Evolutionary conservation across 2,113 vertebrate species (phyloP), one percentile per base, ranked within the genome.

Genomic region (Suricata suricatta): DNA sequence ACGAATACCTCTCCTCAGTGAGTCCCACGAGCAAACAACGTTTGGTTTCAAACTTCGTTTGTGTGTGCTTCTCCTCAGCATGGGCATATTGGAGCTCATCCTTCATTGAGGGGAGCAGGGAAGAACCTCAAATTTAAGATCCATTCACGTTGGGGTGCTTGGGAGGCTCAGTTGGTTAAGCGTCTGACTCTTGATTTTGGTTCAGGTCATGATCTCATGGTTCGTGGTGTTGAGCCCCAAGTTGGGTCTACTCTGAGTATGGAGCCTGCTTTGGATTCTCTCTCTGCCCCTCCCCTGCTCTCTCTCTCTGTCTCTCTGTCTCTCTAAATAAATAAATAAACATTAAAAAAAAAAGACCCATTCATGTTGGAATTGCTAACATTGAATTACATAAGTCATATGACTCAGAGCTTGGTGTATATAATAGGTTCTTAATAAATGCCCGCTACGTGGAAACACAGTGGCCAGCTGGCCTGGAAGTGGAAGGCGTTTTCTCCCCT

Each of bases 21-120:
- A 52, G 15, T 8, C 21, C 57, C 33, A 23, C 7, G 14, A 33
- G 52, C 68, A 44, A 88, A 80, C 15, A 47, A 12, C 54, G 5
- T 3, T 72, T 15, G 19, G 8, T 27, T 68, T 69, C 71, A 84
- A 38, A 44, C 17, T 69, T 7, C 15, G 11, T 31, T 95, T 57
- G 23, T 50, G 29, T 33, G 47, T 5, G 47, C 69, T 15, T 4
- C 16, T n/a, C 38, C 35, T 69, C 0, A 29, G 60, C 57, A 16
- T 52, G 21, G 11, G 6, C 23, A 21, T 33, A 5, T 33, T 93
- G 15, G 33, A 16, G 57, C 66, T 7, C 14, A 31, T 25, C 44
- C 16, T 33, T 29, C 6, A 2, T 10, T 16, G 54, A 85, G 2
- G 2, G 2, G 1, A 60, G 41, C 0, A 33, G 27, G 2, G 2